Percentiles rank a stretch among this genome's conserved stretches.
Evolutionary conservation across 2,113 vertebrate species (phyloP).

Genomic region (Capreolus pygargus): DNA sequence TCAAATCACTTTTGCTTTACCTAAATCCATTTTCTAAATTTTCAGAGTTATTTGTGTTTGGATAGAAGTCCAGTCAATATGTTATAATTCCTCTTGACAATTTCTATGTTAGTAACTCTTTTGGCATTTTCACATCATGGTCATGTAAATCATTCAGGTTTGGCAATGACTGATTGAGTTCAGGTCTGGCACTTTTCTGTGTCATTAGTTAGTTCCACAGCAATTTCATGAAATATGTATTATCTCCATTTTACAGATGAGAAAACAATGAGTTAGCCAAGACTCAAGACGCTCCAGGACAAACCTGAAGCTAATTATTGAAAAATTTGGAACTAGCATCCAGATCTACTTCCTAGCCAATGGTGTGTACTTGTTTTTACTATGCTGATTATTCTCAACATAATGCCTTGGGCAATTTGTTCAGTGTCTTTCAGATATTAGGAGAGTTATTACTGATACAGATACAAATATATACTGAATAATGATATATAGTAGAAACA

Average conservation of each 20-base stretch:
- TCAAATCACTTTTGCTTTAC: not conserved
- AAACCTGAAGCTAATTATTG: not conserved
- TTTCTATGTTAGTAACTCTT: not conserved
- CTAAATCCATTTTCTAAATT: not conserved
- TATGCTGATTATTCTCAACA: not conserved
- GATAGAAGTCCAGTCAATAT: not conserved
- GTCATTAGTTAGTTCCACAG: not conserved
- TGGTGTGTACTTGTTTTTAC: not conserved
- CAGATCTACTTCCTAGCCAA: not conserved
- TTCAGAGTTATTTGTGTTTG: not conserved
- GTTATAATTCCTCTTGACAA: constrained; percentile 34
- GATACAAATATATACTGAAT: not conserved
- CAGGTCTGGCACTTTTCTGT: not conserved
- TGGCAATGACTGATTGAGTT: constrained; percentile 4
- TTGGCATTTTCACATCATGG: not conserved
- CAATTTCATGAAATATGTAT: not conserved
- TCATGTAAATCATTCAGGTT: not conserved
- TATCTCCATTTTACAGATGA: constrained; percentile 21
- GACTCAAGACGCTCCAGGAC: not conserved
- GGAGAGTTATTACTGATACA: not conserved
- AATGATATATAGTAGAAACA: not conserved
- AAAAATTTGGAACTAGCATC: not conserved
- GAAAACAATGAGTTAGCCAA: not conserved
- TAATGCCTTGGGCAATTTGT: not conserved
- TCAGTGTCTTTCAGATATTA: not conserved